These are phyloP conservation scores for Drosophila mauritiana DNA, from an alignment of 1,140 invertebrate species.

Conservation along the genomic window DNA sequence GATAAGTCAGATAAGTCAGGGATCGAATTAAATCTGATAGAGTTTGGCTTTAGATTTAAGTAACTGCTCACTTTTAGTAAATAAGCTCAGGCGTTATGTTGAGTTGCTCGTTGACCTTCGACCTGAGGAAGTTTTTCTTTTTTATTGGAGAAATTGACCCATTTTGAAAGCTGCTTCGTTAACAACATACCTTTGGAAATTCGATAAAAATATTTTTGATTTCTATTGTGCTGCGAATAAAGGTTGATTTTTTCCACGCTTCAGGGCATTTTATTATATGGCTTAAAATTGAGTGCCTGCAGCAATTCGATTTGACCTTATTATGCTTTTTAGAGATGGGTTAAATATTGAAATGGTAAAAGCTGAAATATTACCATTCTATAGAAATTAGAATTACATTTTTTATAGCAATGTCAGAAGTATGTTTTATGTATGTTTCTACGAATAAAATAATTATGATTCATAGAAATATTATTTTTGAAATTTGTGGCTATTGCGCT, in stretches of 20 bases:
- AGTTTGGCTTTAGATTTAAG: too few species aligned
- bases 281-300: constrained; percentile 14
- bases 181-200: constrained; percentile 27
- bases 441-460: too few species aligned
- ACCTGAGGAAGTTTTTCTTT: background rate
- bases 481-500: background rate
- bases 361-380: background rate
- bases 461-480: too few species aligned
- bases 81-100: constrained; percentile 25
- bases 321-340: constrained; percentile 24
- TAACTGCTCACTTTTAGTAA: background rate
- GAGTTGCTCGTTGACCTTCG: constrained; percentile 18
- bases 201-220: constrained; percentile 29
- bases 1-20: too few species aligned
- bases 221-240: constrained; percentile 3
- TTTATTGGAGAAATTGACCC: constrained; percentile 32
- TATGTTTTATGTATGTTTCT: too few species aligned
- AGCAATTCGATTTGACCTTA: constrained; percentile 16
- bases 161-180: constrained; percentile 26
- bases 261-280: constrained; percentile 32
- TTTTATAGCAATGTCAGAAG: too few species aligned
- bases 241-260: constrained; percentile 21
- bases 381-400: too few species aligned
- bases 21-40: too few species aligned
- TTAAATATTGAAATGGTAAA: background rate